Evolutionary conservation across 2,888 invertebrate genomes (phyloP).

Genomic region (Phyto melanocephala): DNA sequence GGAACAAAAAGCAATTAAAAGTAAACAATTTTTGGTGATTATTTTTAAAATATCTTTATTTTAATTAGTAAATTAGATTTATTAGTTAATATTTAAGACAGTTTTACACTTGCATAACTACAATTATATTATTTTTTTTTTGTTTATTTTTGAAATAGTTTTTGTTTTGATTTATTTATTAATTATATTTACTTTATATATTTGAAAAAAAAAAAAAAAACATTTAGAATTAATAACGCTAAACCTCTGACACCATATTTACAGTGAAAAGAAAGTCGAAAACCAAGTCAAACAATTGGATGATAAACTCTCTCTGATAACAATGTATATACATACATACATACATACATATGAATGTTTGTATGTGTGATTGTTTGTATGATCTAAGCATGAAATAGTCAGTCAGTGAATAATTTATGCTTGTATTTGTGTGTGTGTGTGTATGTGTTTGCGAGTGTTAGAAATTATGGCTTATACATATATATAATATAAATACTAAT

Average conservation of each 20-base stretch:
- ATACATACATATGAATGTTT: conserved; percentile 3
- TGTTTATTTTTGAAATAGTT: too few relatives aligned
- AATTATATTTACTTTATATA: conserved; percentile 51
- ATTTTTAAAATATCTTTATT: neutral
- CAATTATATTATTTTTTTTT: conserved; percentile 28
- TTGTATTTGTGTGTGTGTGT: neutral
- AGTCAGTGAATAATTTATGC: conserved; percentile 4
- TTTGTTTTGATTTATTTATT: conserved; percentile 54
- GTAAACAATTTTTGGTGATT: neutral
- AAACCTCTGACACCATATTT: conserved; percentile 64
- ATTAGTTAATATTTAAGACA: conserved; percentile 23
- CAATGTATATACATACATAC: conserved; percentile 6
- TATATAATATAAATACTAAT: too few relatives aligned
- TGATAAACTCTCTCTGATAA: conserved; percentile 6
- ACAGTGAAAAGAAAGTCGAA: conserved; percentile 28
- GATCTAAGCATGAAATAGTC: neutral
- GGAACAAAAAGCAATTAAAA: too few relatives aligned
- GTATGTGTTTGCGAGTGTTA: conserved; percentile 29
- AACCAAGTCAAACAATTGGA: neutral
- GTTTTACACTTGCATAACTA: conserved; percentile 42
- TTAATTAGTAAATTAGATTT: neutral
- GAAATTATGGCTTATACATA: conserved; percentile 64
- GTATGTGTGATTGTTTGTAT: conserved; percentile 2
- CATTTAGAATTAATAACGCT: conserved; percentile 65
- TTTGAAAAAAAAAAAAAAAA: too few relatives aligned